phyloP scores from a whole-genome alignment of 2,888 invertebrate genomes.

The Rotaria magnacalcarata region DNA sequence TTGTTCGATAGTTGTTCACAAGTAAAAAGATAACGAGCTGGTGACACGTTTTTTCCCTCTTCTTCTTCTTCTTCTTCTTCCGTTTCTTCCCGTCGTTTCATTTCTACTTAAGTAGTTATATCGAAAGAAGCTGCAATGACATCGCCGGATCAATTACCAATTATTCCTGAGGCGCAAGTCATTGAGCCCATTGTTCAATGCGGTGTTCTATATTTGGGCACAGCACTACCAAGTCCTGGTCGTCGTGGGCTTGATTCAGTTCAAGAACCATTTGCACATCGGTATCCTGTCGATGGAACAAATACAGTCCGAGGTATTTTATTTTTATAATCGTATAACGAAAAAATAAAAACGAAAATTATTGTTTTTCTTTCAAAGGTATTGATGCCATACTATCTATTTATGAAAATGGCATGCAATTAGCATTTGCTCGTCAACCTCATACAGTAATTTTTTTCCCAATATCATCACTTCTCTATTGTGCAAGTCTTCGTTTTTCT shows the following conservation, averaged over 20 bases:
- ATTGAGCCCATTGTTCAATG: conserved; percentile 47
- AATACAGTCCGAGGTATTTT: conserved; percentile 48
- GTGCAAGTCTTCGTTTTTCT: conserved; percentile 55
- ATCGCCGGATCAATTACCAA: not conserved
- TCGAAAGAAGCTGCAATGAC: not conserved
- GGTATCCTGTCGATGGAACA: conserved; percentile 52
- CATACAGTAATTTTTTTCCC: conserved; percentile 54
- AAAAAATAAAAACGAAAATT: not conserved
- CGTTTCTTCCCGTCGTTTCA: not conserved
- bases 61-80: not conserved
- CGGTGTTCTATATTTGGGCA: conserved; percentile 57
- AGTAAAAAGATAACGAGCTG: not conserved
- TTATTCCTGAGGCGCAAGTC: not conserved
- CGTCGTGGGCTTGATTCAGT: conserved; percentile 55
- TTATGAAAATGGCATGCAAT: conserved; percentile 72
- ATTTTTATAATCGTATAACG: not conserved
- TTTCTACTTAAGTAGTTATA: not conserved
- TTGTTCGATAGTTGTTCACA: not conserved
- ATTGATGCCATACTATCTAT: conserved; percentile 14
- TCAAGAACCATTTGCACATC: conserved; percentile 53
- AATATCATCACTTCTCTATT: conserved; percentile 53
- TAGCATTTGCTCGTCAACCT: conserved; percentile 74
- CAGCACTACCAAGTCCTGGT: conserved; percentile 54
- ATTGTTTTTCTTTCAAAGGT: not conserved
- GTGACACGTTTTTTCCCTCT: not conserved